Base-by-base conservation (phyloP, 2,113 vertebrate genomes). In the Tinamus guttatus region DNA sequence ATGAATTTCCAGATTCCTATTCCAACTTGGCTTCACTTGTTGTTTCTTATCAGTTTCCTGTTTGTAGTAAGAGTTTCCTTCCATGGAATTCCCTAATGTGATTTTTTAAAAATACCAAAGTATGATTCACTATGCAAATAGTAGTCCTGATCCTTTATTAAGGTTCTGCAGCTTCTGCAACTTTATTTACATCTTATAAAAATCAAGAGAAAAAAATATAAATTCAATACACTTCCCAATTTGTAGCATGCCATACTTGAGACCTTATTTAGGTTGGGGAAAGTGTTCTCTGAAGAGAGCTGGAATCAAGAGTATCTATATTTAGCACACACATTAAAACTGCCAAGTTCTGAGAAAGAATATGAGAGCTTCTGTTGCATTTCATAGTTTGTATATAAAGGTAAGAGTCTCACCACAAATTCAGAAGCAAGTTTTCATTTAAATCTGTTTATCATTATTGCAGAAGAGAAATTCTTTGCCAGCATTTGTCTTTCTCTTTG, bases 1-100 rank as follows among this genome's bases (percentile, higher is more conserved):
- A 34, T 34, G 77, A 80, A 85, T 93, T 96, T 94, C 77, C 90
- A 95, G 85, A n/a, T 59, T 92, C 45, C n/a, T 85, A 38, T 22
- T 69, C 90, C 78, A 94, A 79, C 17, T 96, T 96, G 95, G 93
- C 95, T 81, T 71, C 75, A 40, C 40, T 81, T 74, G 25, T 2
- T 4, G 38, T 71, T 94, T 92, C 87, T 96, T 94, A 97, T 96
- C 97, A 11, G 67, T 63, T 97, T 94, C 94, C 93, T 90, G 77
- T 87, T 93, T 91, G 85, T 49, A 95, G 77, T 73, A 81, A 87
- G 58, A 90, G 68, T 83, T 94, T 97, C 93, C 95, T 95, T 92
- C 87, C 94, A 80, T 65, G 70, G 65, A 88, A 83, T 95, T 95
- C 91, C 63, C 24, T 86, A 80, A 73, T 43, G 30, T 25, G 49